phyloP scores from a whole-genome alignment of 2,888 invertebrate genomes.

The Melinaea marsaeus region DNA sequence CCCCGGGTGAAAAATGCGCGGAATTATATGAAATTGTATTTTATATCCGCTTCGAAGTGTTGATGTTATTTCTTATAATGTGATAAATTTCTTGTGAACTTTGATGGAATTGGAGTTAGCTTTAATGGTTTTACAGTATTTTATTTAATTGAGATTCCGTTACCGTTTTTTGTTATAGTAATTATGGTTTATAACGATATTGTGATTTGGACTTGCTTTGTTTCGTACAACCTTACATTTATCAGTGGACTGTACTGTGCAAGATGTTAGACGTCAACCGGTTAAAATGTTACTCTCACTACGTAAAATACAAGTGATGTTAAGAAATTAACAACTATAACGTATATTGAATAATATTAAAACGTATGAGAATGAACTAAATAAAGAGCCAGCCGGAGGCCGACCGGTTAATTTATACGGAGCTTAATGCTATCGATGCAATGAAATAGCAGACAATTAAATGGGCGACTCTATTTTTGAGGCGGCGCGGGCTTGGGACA shows the following conservation, averaged over 20 bases:
- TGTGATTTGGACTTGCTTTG: no score
- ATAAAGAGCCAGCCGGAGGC: neutral
- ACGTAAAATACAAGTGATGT: no score
- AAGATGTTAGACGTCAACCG: no score
- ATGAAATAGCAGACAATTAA: constrained; percentile 54
- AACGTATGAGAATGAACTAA: constrained; percentile 1
- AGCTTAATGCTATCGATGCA: constrained; percentile 28
- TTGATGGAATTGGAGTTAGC: no score
- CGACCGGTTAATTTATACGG: constrained; percentile 26
- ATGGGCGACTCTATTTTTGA: constrained; percentile 50
- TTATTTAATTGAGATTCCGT: no score
- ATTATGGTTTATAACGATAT: no score
- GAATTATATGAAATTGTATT: neutral
- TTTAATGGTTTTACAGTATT: no score
- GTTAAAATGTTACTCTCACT: no score
- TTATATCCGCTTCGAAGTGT: neutral
- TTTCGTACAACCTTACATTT: no score
- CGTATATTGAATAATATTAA: neutral
- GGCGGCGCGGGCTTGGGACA: constrained; percentile 40
- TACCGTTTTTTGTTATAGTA: no score
- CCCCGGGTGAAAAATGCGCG: neutral
- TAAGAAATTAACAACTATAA: neutral
- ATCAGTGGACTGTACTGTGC: no score
- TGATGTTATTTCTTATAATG: neutral
- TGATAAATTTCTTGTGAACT: neutral